phyloP scores from a whole-genome alignment of 2,797 vertebrate species.

The Myotis planiceps region DNA sequence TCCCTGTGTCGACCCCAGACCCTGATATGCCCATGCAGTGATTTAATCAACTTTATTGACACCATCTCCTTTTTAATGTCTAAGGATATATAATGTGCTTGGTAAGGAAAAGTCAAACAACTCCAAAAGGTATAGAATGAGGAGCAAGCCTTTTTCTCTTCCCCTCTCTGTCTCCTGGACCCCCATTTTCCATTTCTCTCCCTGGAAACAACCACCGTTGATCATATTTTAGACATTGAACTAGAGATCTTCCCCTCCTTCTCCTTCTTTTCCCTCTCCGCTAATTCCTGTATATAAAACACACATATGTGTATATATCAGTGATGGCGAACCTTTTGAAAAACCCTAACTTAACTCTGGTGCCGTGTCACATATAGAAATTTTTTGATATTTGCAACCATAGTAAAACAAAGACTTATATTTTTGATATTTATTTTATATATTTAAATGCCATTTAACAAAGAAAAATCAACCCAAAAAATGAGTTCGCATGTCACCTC shows the following conservation, averaged over 20 bases:
- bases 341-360: no score
- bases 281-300: not conserved
- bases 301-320: not conserved
- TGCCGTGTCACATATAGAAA: no score
- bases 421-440: no score
- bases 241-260: not conserved
- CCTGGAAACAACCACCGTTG: not conserved
- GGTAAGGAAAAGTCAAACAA: not conserved
- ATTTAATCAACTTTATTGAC: not conserved
- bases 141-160: not conserved
- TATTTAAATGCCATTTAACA: no score
- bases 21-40: not conserved
- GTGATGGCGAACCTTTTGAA: no score
- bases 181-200: not conserved
- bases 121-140: not conserved
- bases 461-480: no score
- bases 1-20: not conserved
- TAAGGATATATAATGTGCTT: not conserved
- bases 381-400: no score
- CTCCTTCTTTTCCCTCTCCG: not conserved
- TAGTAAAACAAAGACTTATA: no score
- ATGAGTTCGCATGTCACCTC: no score
- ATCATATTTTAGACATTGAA: not conserved
- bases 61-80: not conserved
- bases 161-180: not conserved